Evolutionary conservation across 2,797 vertebrate genomes (phyloP), one percentile per base, ranked within the genome.

Genomic region (Malurus leucopterus): DNA sequence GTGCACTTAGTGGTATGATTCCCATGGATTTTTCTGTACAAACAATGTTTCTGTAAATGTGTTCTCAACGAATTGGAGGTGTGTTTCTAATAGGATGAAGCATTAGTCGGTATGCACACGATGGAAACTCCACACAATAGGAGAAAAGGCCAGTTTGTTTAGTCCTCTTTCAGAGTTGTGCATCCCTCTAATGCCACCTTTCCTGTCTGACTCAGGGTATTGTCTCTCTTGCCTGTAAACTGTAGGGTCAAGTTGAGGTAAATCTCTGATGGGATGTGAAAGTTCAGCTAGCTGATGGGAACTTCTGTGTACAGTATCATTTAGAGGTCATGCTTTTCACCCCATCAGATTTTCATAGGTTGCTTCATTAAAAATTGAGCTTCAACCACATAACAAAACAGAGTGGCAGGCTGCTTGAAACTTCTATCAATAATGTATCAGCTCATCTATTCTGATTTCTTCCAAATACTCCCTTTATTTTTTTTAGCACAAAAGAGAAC

Each of bases 331-430:
- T 16, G 30, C 82, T 91, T 95, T 96, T 96, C 79, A 96, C 75
- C 83, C 86, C 89, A 84, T 89, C 87, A 87, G 92, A 96, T 96
- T 96, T 96, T 96, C 91, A 92, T 95, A 94, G 77, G 75, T 94
- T 86, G 63, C 91, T 95, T 96, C 95, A 95, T 96, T 96, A 97
- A 97, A 97, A 97, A 96, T 96, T 96, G 94, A 97, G 94, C 86
- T 92, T 92, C 87, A 70, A 85, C 88, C 87, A 95, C 76, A 41
- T 86, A 94, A 95, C 81, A 95, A 96, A 96, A 94, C 85, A 94
- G 91, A 94, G 90, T 84, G 94, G 72, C 94, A 96, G 93, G 87
- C 92, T 84, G 87, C 90, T 96, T 90, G 95, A 96, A 96, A 91
- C 91, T 84, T 88, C 80, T 90, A 95, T 97, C 97, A 96, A 96